Base-by-base conservation (phyloP, 2,888 invertebrate species). In the Eudemis profundana region DNA sequence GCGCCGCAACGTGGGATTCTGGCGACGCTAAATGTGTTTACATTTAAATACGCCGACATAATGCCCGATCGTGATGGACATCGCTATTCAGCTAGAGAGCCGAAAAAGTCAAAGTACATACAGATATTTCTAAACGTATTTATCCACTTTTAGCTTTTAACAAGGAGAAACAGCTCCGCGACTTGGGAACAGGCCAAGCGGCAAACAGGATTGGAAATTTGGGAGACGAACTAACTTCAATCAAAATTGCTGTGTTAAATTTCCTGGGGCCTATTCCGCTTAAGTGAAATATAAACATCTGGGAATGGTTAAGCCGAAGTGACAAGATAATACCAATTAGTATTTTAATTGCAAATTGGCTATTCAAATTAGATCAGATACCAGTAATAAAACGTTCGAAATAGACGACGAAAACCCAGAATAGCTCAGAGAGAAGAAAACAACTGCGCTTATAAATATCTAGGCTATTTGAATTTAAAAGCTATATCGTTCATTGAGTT, bases 101-200 rank as follows among this genome's bases (percentile, higher is more conserved):
- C 67, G 60, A 59, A 61, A 50, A 49, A 66, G 66, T 60, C 61
- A 72, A 72, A 71, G 72, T 70, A 61, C 66, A 62, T 50, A 69
- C 66, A 69, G 78, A 81, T 78, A 78, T 83, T 81, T 78, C 72
- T 69, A 77, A 74, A 73, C 75, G 66, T 73, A 69, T 74, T 79
- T 79, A 56, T 56, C 36, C 27, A 42, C 69, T 69, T 75, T 69
- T 66, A 73, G 74, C 78, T 78, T 79, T 74, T 77, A 82, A 83
- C 79, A 78, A 84, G 78, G 78, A 80, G 68, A 75, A 75, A 77
- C 77, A 71, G 69, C 74, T 70, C 70, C 72, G 74, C 74, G 78
- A 81, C 76, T 90, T 89, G 89, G 89, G 75, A 67, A 51, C 46
- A 61, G 67, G 86, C 89, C 90, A 89, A 87, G 77, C 78, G 76